These are phyloP conservation scores for Globodera ellingtonae DNA, from an alignment of 1,140 invertebrate species.

Conservation along the genomic window DNA sequence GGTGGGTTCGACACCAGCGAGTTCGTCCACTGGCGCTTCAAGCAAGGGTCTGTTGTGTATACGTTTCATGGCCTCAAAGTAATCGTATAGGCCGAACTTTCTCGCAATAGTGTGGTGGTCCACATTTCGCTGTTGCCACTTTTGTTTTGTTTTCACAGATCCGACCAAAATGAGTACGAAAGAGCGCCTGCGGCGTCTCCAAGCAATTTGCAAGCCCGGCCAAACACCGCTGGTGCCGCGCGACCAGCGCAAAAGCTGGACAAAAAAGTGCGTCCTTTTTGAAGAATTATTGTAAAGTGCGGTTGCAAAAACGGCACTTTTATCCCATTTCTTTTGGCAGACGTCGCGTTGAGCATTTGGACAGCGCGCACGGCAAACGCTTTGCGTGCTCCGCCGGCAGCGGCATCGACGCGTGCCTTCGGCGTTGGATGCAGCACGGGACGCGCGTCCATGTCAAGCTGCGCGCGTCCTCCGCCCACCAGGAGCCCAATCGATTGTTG, in stretches of 20 bases:
- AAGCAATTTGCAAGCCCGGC: conserved; percentile 30
- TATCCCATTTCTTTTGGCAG: conserved; percentile 7
- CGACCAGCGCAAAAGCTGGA: conserved; percentile 20
- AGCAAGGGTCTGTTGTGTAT: background rate
- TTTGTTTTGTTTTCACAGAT: background rate
- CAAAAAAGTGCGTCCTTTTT: background rate
- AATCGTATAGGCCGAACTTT: too few species aligned
- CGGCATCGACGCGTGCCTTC: conserved; percentile 25
- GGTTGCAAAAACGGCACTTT: too few species aligned
- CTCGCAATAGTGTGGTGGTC: too few species aligned
- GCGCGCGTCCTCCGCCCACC: conserved; percentile 21
- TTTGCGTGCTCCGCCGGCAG: conserved; percentile 28
- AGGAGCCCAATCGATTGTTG: conserved; percentile 35
- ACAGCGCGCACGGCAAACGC: conserved; percentile 26
- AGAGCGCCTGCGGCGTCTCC: conserved; percentile 24
- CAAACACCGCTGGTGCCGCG: background rate
- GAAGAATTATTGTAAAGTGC: too few species aligned
- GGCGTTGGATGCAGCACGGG: conserved; percentile 26
- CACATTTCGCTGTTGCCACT: too few species aligned
- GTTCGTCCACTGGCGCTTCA: background rate
- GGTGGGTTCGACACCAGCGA: background rate
- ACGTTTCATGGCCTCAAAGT: too few species aligned
- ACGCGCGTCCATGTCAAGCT: conserved; percentile 37
- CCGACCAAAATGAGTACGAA: conserved; percentile 15
- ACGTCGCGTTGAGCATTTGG: conserved; percentile 30